Base-by-base conservation (phyloP, 2,888 invertebrate genomes). In the Sesamia inferens region DNA sequence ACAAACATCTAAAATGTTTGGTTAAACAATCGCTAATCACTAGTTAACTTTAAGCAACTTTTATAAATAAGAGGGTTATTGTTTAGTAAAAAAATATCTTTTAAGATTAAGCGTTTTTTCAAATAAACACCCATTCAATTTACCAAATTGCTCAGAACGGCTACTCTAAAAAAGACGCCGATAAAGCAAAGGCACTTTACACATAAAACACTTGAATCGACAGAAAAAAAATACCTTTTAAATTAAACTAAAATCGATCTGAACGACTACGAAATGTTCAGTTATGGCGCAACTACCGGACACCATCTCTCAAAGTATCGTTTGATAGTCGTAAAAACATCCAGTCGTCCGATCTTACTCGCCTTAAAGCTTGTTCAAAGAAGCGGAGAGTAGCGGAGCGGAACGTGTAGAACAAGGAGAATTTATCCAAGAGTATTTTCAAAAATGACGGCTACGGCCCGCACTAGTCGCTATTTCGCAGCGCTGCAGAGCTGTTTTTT, bases 241-340 rank as follows among this genome's bases (percentile, higher is more conserved):
- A 88, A 88, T 89, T 88, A 88, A 88, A 83, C 81, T 82, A 78
- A 85, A 87, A 87, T 85, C 82, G 82, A 87, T 89, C 85, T 87
- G 81, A 85, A 85, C 74, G 78, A 85, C 81, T 85, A 65, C 76
- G 86, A 89, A 93, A 93, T 90, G 87, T 88, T 88, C 87, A 91
- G 91, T 92, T 92, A 92, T 93, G 91, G 92, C 90, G 89, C 88
- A 71, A 84, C 83, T 88, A 92, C 93, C 93, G 95, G 95, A 95
- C 94, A 93, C 93, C 93, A 94, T 95, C 93, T 91, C 90, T 90
- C 93, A 93, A 95, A 96, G 95, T 96, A 95, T 95, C 95, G 94
- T 96, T 95, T 96, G 96, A 96, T 95, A 92, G 94, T 94, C 95
- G 93, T 96, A 96, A 96, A 95, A 95, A 93, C 94, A 94, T 93